phyloP scores from a whole-genome alignment of 2,113 vertebrate genomes.

The Megalops atlanticus region DNA sequence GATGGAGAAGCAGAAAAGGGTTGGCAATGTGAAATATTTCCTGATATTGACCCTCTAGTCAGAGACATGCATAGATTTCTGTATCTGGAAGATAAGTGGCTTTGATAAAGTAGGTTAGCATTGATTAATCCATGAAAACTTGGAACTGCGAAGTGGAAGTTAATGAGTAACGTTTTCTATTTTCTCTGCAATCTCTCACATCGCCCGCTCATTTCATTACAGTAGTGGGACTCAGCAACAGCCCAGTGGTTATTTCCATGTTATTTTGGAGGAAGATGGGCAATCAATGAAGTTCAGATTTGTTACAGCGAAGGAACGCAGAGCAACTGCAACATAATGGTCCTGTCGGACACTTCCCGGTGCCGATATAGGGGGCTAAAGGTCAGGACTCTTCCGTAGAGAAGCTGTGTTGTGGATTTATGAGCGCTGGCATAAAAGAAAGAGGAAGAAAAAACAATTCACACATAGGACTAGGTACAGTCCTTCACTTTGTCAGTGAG shows the following conservation, averaged over 20 bases:
- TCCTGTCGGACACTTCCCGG: conserved; percentile 49
- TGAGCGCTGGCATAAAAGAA: conserved; percentile 60
- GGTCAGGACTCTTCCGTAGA: conserved; percentile 67
- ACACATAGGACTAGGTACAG: conserved; percentile 49
- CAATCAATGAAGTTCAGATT: conserved; percentile 72
- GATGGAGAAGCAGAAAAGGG: conserved; percentile 52
- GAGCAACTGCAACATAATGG: conserved; percentile 59
- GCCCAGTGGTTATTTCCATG: conserved; percentile 46
- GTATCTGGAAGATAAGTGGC: conserved; percentile 79
- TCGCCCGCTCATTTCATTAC: conserved; percentile 49
- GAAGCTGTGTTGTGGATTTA: conserved; percentile 69
- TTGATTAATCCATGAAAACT: conserved; percentile 82
- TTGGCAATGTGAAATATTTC: conserved; percentile 71
- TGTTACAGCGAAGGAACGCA: conserved; percentile 70
- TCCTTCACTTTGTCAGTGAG: conserved; percentile 45
- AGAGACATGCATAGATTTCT: conserved; percentile 75
- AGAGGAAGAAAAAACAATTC: conserved; percentile 58
- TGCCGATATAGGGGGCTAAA: conserved; percentile 59
- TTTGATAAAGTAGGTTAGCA: conserved; percentile 82
- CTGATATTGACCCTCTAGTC: conserved; percentile 69
- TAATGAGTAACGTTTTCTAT: conserved; percentile 77
- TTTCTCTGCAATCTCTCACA: conserved; percentile 60
- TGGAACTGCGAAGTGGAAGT: conserved; percentile 66
- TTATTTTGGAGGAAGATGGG: conserved; percentile 65
- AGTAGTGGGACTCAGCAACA: conserved; percentile 35